Base-by-base conservation (phyloP, 2,888 invertebrate genomes). In the Dicyrtoma fusca region DNA sequence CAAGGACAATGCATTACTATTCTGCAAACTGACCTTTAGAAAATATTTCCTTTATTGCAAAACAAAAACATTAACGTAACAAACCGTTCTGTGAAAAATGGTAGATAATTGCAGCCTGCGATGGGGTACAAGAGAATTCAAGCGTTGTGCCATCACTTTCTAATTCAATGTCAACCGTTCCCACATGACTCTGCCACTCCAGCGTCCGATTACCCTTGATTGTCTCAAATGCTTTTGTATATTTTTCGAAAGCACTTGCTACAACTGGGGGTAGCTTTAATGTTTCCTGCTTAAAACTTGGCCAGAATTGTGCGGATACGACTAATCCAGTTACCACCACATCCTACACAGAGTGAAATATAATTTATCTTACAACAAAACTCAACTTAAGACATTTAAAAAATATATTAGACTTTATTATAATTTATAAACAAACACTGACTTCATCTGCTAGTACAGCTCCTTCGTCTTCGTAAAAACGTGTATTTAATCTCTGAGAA, bases 281-380 rank as follows among this genome's bases (percentile, higher is more conserved):
- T 79, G 91, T 92, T 84, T 97, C 96, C 83, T 97, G 96, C 83
- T 96, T 94, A 80, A 97, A 95, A 10, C 93, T 90, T 0, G 98
- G 98, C 98, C 98, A 99, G 86, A 97, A 99, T 83, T 98, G 97
- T 1, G 95, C 95, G 0, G 97, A 98, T n/a, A 99, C 86, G 79
- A 98, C 94, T 85, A 97, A 89, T 0, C 95, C 92, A 78, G 89
- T 89, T 34, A 92, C 88, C 25, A 89, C 88, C 76, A 92, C 88
- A 55, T 85, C 84, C 84, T 88, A 82, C n/a, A n/a, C n/a, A n/a
- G n/a, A n/a, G n/a, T 13, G 81, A 75, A 23, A 53, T 11, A 74
- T 74, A 49, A 21, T 19, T 44, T 19, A 62, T 63, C 26, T 17
- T 23, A 14, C 17, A 4, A 55, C 21, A 53, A 17, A 51, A 53